phyloP scores from a whole-genome alignment of 2,797 vertebrate species.

The Apogon talboti region DNA sequence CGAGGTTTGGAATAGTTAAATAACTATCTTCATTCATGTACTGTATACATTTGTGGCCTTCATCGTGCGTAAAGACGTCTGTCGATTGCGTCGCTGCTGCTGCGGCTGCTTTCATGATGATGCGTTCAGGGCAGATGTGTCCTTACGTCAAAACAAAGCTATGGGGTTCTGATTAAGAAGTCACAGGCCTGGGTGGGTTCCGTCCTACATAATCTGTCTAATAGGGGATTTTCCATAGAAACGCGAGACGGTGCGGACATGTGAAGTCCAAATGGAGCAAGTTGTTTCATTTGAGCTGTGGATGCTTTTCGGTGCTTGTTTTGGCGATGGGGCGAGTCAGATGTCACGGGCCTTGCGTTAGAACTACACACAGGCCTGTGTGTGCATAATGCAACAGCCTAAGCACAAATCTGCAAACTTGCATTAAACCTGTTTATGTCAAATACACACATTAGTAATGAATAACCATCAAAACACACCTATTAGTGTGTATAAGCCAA shows the following conservation, averaged over 20 bases:
- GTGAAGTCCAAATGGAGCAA: slow-evolving; percentile 10
- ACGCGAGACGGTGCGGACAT: neutral
- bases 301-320: slow-evolving; percentile 27
- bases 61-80: neutral
- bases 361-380: slow-evolving; percentile 1
- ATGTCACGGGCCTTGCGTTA: neutral
- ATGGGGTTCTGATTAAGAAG: neutral
- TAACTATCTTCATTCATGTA: too few species aligned
- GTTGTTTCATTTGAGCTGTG: slow-evolving; percentile 3
- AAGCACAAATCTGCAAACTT: neutral
- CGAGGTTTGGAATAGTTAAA: too few species aligned
- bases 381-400: neutral
- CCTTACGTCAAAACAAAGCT: neutral
- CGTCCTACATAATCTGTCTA: neutral
- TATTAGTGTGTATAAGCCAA: too few species aligned
- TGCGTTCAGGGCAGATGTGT: neutral
- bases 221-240: neutral
- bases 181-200: neutral
- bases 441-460: neutral
- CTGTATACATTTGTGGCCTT: too few species aligned
- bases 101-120: neutral
- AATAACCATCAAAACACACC: too few species aligned
- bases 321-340: slow-evolving; percentile 18
- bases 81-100: too few species aligned
- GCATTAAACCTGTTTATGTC: neutral